Percentiles rank a stretch among this genome's conserved stretches.
These are phyloP conservation scores for Nasonia giraulti DNA, from an alignment of 1,140 invertebrate species.

Conservation along the genomic window DNA sequence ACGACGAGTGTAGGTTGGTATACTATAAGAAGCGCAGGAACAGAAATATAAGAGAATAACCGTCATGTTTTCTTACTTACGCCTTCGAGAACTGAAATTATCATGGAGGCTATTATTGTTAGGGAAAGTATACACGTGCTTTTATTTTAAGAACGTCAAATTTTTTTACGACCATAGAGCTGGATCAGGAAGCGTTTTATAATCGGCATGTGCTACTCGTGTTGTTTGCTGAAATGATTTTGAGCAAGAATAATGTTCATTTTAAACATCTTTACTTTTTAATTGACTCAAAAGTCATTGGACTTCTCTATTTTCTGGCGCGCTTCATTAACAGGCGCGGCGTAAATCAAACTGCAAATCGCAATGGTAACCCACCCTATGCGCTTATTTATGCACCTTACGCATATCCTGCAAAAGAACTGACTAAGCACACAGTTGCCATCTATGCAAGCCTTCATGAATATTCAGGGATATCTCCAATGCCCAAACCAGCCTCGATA, in stretches of 20 bases:
- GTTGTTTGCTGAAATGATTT: too few relatives aligned
- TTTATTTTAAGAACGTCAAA: not conserved
- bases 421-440: too few relatives aligned
- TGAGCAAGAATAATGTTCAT: not conserved
- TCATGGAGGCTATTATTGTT: not conserved
- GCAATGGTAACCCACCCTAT: too few relatives aligned
- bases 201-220: not conserved
- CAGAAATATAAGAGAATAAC: conserved; percentile 3
- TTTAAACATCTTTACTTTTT: too few relatives aligned
- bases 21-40: not conserved
- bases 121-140: not conserved
- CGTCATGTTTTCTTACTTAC: not conserved
- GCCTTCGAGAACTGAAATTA: not conserved
- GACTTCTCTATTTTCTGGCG: too few relatives aligned
- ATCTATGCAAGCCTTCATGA: conserved; percentile 20
- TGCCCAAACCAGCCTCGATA: not conserved
- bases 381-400: too few relatives aligned
- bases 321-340: too few relatives aligned
- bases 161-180: not conserved
- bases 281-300: too few relatives aligned
- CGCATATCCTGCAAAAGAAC: too few relatives aligned
- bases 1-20: conserved; percentile 36
- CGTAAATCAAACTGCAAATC: too few relatives aligned
- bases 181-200: not conserved
- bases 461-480: conserved; percentile 28